Base-by-base conservation (phyloP, 2,797 vertebrate genomes). In the Hydrolagus colliei region DNA sequence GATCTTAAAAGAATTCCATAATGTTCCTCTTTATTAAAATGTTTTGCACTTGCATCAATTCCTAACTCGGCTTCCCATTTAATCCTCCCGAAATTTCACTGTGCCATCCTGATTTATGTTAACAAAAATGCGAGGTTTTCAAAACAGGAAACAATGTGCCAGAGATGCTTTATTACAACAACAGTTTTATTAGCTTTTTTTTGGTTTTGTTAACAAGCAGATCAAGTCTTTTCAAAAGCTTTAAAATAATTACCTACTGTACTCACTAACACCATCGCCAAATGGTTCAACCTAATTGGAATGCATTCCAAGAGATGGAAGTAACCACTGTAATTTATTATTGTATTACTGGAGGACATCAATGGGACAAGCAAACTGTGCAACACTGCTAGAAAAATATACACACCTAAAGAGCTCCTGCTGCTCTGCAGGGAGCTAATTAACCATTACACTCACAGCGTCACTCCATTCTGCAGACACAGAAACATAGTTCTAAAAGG, bases 401-500 rank as follows among this genome's bases (percentile, higher is more conserved):
- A 72, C 86, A 86, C 79, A 86, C 88, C 86, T 86, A 52, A n/a
- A 86, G 86, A 87, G 87, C 7, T 14, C 85, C 67, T 75, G 73
- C 86, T 86, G 87, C 90, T 92, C 92, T 91, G 89, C 89, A 92
- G 92, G 91, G 92, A 93, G 90, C 89, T 90, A 93, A 92, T 93
- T 92, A 93, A 90, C 89, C 59, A 68, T 88, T 86, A 27, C 88
- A 89, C 90, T 88, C 89, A 84, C 89, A 89, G 90, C 89, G 88
- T 20, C 10, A 63, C 87, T 88, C 82, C 86, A 78, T 86, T 89
- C 89, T 90, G 88, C 88, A 88, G 88, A 92, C 52, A 89, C 89
- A 91, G 88, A 91, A 90, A 4, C 85, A 90, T 88, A 88, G 74
- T 88, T 90, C 76, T 86, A 88, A 91, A 89, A 91, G 87, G 88